Percentiles rank a stretch among this genome's conserved stretches.
These are phyloP conservation scores for Amazona guildingii DNA, from an alignment of 2,113 vertebrate genomes.

Conservation along the genomic window DNA sequence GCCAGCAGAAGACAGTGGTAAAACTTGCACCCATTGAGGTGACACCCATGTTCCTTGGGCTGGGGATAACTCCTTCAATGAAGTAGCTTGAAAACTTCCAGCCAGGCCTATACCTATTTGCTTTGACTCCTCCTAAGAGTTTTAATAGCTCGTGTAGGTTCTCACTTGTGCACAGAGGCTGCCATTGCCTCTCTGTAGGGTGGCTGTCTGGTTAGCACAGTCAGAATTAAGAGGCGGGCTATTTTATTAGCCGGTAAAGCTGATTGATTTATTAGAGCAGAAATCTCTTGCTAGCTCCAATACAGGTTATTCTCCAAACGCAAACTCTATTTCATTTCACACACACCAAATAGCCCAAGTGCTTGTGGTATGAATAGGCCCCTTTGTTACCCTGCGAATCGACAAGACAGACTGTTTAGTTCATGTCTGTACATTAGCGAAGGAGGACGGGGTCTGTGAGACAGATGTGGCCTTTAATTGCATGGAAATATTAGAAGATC, in stretches of 20 bases:
- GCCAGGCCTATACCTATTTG: accelerated
- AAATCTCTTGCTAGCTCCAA: constrained; percentile 67
- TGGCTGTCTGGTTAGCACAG: neutral
- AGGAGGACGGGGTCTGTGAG: constrained; percentile 79
- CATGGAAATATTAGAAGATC: constrained; percentile 82
- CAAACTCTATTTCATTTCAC: constrained; percentile 75
- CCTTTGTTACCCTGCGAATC: constrained; percentile 77
- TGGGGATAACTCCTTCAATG: neutral
- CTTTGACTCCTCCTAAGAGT: neutral
- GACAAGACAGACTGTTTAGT: constrained; percentile 82
- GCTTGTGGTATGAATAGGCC: constrained; percentile 76
- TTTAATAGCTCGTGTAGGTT: neutral
- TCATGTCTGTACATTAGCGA: constrained; percentile 76
- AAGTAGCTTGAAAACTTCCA: neutral
- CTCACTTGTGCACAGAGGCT: neutral
- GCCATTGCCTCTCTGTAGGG: neutral
- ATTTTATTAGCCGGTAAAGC: constrained; percentile 71
- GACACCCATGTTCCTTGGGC: neutral
- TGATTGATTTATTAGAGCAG: constrained; percentile 78
- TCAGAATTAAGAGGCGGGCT: neutral
- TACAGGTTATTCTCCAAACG: constrained; percentile 78
- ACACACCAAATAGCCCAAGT: constrained; percentile 49
- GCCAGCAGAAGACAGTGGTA: neutral
- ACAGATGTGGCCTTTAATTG: constrained; percentile 85
- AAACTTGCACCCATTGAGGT: neutral